A percentile compares a stretch with the other conserved stretches of the same genome.
Conservation (phyloP, 2,113 vertebrate species). For the Falco punctatus region DNA sequence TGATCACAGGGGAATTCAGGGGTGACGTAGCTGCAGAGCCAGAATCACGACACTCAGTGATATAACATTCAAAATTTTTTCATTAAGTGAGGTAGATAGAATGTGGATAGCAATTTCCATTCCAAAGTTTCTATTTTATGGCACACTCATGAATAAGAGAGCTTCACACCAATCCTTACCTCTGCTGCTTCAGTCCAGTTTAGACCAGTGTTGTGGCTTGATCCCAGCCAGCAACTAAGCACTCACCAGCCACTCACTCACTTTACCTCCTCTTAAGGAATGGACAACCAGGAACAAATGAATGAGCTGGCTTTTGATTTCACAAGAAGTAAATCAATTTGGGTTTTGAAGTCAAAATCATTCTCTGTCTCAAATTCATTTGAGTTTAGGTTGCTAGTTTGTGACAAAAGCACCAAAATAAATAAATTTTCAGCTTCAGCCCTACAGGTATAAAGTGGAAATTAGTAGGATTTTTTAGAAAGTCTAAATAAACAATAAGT, state of each 20-base stretch:
- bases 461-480: background rate
- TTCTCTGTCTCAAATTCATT: background rate
- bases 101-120: background rate
- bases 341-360: background rate
- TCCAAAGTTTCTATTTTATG: background rate
- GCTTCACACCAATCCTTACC: background rate
- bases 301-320: background rate
- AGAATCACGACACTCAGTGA: background rate
- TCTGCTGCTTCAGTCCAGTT: background rate
- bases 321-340: background rate
- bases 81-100: background rate
- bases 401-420: background rate
- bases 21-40: background rate
- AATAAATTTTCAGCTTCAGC: background rate
- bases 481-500: background rate
- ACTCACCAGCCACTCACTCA: background rate
- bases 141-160: background rate
- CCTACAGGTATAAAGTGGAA: background rate
- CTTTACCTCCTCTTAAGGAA: background rate
- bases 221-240: background rate
- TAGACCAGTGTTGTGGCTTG: background rate
- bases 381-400: background rate
- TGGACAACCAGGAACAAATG: background rate
- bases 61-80: background rate
- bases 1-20: background rate